Evolutionary conservation across 2,113 vertebrate species (phyloP).

Genomic region (Blennius ocellaris): DNA sequence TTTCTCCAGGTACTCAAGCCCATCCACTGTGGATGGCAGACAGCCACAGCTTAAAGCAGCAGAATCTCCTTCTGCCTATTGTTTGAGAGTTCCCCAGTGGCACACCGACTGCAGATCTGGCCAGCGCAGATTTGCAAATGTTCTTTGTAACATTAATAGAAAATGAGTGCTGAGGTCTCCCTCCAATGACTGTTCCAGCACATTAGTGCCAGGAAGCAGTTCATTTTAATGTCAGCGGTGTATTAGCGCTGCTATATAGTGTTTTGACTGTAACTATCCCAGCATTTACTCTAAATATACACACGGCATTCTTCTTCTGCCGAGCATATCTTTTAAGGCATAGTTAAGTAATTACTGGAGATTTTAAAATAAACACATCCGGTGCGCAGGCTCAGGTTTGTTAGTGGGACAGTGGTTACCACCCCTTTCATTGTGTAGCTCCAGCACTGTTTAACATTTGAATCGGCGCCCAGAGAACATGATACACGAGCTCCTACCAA

Average conservation of each 20-base stretch:
- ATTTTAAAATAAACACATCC: conserved; percentile 80
- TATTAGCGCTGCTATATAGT: conserved; percentile 63
- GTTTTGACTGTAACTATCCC: conserved; percentile 75
- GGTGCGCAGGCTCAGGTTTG: conserved; percentile 60
- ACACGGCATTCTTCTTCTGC: conserved; percentile 68
- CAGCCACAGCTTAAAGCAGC: conserved; percentile 61
- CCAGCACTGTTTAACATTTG: conserved; percentile 54
- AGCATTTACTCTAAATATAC: conserved; percentile 77
- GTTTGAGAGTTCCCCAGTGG: conserved; percentile 62
- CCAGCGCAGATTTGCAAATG: conserved; percentile 57
- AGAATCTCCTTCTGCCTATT: conserved; percentile 66
- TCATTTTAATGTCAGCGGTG: conserved; percentile 73
- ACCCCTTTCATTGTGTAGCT: conserved; percentile 54
- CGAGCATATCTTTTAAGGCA: conserved; percentile 72
- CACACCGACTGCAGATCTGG: conserved; percentile 50
- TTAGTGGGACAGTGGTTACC: conserved; percentile 56
- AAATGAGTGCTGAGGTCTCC: conserved; percentile 67
- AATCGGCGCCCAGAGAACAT: conserved; percentile 44
- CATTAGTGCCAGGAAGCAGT: conserved; percentile 77
- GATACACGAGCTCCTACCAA: conserved; percentile 50
- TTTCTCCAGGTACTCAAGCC: too few relatives aligned
- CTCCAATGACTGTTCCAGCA: conserved; percentile 72
- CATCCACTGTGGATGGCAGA: conserved; percentile 36
- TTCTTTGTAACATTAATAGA: conserved; percentile 76
- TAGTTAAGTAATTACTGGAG: conserved; percentile 77